A percentile compares a stretch with the other conserved stretches of the same genome.
Evolutionary conservation across 2,113 vertebrate species (phyloP).

Genomic region (Podiceps cristatus): DNA sequence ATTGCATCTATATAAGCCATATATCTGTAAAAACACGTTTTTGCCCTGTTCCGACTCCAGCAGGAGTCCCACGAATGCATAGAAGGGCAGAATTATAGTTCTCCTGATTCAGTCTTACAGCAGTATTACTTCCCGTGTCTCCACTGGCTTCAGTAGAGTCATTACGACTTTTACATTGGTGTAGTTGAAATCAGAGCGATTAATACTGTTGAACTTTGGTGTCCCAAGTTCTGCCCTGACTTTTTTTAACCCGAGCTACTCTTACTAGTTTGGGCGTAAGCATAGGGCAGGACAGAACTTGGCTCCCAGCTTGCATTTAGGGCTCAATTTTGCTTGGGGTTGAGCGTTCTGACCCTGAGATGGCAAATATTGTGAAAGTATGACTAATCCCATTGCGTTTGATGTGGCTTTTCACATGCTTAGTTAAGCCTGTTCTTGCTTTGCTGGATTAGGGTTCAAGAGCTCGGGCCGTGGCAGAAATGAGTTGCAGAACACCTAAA

Average conservation of each 20-base stretch:
- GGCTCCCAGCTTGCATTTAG: not conserved
- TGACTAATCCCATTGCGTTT: not conserved
- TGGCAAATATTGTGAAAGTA: not conserved
- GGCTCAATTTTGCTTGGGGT: not conserved
- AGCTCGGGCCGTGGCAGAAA: not conserved
- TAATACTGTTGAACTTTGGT: not conserved
- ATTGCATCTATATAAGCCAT: not conserved
- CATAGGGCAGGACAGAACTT: not conserved
- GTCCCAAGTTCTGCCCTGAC: not conserved
- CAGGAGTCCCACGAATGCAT: rapidly evolving
- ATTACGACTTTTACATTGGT: not conserved
- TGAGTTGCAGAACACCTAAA: not conserved
- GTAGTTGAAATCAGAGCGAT: not conserved
- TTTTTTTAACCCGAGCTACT: not conserved
- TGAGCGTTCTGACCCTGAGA: not conserved
- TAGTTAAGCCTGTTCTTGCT: not conserved
- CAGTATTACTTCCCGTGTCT: not conserved
- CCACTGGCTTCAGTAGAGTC: not conserved
- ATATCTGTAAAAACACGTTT: not conserved
- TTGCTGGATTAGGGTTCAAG: conserved; percentile 1
- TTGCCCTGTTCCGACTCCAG: not conserved
- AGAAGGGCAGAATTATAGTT: not conserved
- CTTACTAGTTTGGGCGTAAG: not conserved
- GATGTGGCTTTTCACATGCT: conserved; percentile 5
- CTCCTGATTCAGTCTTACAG: not conserved